Base-by-base conservation (phyloP, 2,113 vertebrate genomes). In the Dromas ardeola region DNA sequence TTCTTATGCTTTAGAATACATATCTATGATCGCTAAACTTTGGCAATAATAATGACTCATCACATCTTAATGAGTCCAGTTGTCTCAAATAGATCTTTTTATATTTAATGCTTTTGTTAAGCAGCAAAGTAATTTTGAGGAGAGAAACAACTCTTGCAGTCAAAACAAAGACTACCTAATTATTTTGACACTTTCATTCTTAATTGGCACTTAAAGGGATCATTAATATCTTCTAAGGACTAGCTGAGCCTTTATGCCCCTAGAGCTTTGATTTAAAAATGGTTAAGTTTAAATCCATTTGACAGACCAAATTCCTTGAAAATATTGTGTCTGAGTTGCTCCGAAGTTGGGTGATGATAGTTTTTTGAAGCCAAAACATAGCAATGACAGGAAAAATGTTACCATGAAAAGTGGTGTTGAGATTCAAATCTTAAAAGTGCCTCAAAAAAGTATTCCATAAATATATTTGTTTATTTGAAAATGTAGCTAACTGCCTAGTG, bases 171-270 rank as follows among this genome's bases (percentile, higher is more conserved):
- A 69, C 69, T 29, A 29, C 82, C 10, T 52, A 49, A 53, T 96
- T 80, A 73, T 93, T 96, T 94, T 91, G 69, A 88, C 62, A 73
- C 95, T 95, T 96, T 36, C 30, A 47, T 95, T 96, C 55, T 56
- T 91, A 96, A 90, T 80, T 91, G 86, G 58, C 43, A 47, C n/a
- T 88, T 91, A 17, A 70, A 71, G 67, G 14, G 63, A 71, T 90
- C 38, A 21, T 92, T 81, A 84, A 63, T 58, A 70, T 81, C 22
- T 86, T 97, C 86, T 91, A 84, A 90, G 40, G 69, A 94, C 34
- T 73, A 52, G 9, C 13, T 89, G 70, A 94, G 23, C 40, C 49
- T 95, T 95, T 94, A 62, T 56, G 78, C 14, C 42, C 49, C 45
- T 65, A 81, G 50, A 56, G 82, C 91, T 81, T 92, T 6, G 40